Base-by-base conservation (phyloP, 2,113 vertebrate species). In the Aspiorhynchus laticeps region DNA sequence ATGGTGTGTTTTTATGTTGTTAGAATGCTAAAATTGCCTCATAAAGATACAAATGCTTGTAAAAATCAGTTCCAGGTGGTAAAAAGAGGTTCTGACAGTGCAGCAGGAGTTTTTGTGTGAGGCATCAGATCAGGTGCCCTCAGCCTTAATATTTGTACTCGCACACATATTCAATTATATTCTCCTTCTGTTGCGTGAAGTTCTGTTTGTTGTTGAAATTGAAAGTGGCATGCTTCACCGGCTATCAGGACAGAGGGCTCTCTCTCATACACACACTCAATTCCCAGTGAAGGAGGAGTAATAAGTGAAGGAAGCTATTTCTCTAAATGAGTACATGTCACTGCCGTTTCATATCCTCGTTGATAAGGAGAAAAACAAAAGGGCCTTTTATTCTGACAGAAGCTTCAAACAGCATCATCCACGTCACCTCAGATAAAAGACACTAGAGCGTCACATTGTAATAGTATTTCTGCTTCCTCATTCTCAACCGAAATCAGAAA, bases 291-390 rank as follows among this genome's bases (percentile, higher is more conserved):
- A 94, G 94, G 94, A 94, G n/a, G n/a, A n/a, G n/a, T n/a, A n/a
- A n/a, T n/a, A n/a, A 92, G 91, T 95, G 93, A 95, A 94, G 94
- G 94, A 94, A 95, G 91, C 93, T 93, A 94, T 95, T 95, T 95
- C 91, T 89, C 91, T 93, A 93, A 94, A 95, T 95, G 92, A 91
- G 91, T 91, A 91, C 90, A 90, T 92, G 94, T 94, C 93, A 92
- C 91, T 41, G 53, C 93, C 92, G 91, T 93, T 94, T 94, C 92
- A 94, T 94, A 95, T 96, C 95, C 94, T 94, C 93, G 94, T 90
- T 93, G 95, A 96, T 96, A 95, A 95, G 93, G 83, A 21, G 83
- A 91, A 90, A 94, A 94, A 95, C 88, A 95, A 95, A 93, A 93
- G 90, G 80, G 84, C 90, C 91, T 89, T 94, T 93, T 91, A 90